Evolutionary conservation across 2,888 invertebrate species (phyloP).

Genomic region (Priocnemis perturbator): DNA sequence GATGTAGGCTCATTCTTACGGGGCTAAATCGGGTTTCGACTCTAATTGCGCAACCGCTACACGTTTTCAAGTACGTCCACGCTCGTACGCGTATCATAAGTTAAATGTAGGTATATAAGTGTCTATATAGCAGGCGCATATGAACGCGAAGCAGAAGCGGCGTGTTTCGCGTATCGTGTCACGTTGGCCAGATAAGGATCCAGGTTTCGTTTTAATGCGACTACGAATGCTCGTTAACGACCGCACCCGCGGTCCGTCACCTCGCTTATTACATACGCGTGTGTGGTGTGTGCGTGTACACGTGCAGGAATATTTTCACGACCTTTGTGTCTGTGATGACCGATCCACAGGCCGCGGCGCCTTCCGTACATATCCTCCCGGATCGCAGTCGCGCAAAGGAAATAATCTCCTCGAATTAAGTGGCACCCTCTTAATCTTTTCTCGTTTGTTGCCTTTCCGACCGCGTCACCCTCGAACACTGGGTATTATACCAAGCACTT

Average conservation of each 20-base stretch:
- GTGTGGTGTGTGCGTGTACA: conserved; percentile 13
- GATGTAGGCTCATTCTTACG: conserved; percentile 16
- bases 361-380: conserved; percentile 28
- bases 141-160: conserved; percentile 1
- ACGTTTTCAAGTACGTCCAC: conserved; percentile 24
- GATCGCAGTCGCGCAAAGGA: conserved; percentile 28
- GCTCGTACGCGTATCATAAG: neutral
- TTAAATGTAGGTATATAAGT: too few species aligned
- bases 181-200: conserved; percentile 61
- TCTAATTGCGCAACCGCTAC: conserved; percentile 54
- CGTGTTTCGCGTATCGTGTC: conserved; percentile 56
- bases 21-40: conserved; percentile 61
- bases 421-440: conserved; percentile 40
- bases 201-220: conserved; percentile 51
- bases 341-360: too few species aligned
- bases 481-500: conserved; percentile 24
- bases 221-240: conserved; percentile 48
- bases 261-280: conserved; percentile 30
- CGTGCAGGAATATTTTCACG: neutral
- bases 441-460: conserved; percentile 35
- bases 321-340: too few species aligned
- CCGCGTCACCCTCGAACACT: conserved; percentile 26
- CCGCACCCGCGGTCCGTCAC: conserved; percentile 40
- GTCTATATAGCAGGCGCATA: conserved; percentile 22
- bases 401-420: conserved; percentile 36